Evolutionary conservation across 2,888 invertebrate genomes (phyloP).

Genomic region (Cataglyphis altisquamis): DNA sequence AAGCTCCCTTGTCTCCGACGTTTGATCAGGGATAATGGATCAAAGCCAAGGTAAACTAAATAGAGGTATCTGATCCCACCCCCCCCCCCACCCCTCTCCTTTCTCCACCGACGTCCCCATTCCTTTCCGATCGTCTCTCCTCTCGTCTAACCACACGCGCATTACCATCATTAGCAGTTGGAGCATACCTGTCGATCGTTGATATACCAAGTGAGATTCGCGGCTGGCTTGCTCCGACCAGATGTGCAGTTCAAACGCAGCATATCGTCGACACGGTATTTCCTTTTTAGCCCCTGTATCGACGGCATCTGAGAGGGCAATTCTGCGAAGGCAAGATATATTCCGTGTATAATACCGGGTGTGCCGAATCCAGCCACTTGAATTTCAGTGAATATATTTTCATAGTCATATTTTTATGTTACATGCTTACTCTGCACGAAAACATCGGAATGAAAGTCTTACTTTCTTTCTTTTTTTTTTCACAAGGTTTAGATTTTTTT

Average conservation of each 20-base stretch:
- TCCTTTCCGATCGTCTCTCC: constrained; percentile 27
- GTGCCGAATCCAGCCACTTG: constrained; percentile 60
- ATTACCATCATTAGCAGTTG: constrained; percentile 54
- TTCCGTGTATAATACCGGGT: constrained; percentile 67
- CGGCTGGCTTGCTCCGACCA: constrained; percentile 82
- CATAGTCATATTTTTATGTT: background rate
- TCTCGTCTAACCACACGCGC: constrained; percentile 46
- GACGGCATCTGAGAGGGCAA: constrained; percentile 82
- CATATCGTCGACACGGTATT: constrained; percentile 82
- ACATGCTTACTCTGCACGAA: constrained; percentile 5
- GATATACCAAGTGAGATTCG: constrained; percentile 85
- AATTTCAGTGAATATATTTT: background rate
- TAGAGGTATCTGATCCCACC: constrained; percentile 42
- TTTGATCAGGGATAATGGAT: constrained; percentile 58
- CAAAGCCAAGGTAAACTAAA: constrained; percentile 51
- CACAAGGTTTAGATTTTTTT: background rate
- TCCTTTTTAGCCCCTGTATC: constrained; percentile 83
- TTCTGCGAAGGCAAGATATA: constrained; percentile 75
- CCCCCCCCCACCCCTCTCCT: background rate
- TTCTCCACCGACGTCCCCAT: background rate
- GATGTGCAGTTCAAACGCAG: constrained; percentile 83
- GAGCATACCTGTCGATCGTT: constrained; percentile 82
- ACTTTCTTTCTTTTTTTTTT: background rate
- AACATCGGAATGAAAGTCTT: background rate
- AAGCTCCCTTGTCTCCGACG: constrained; percentile 53